Percentiles rank a stretch among this genome's conserved stretches.
Evolutionary conservation across 2,113 vertebrate genomes (phyloP).

Genomic region (Mionectes macconnelli): DNA sequence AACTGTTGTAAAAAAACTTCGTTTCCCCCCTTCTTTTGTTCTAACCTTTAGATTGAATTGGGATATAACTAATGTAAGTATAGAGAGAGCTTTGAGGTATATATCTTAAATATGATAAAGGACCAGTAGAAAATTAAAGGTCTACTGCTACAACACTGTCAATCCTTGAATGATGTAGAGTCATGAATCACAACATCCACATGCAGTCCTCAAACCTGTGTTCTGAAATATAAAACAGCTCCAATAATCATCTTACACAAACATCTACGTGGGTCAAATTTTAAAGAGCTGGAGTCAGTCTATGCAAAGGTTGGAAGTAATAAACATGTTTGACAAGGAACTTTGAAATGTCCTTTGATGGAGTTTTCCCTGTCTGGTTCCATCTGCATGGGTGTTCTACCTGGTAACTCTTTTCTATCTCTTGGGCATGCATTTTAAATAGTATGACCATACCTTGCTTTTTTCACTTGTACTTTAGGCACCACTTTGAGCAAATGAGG

Average conservation of each 20-base stretch:
- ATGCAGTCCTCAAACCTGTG: not conserved
- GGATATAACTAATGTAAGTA: not conserved
- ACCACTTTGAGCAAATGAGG: not conserved
- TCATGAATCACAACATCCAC: not conserved
- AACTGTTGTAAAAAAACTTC: not conserved
- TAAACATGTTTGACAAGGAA: not conserved
- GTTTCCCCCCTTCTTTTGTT: not conserved
- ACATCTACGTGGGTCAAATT: not conserved
- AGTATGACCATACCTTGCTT: not conserved
- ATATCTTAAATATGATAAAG: not conserved
- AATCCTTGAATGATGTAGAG: not conserved
- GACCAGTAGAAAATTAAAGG: not conserved
- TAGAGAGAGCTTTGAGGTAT: not conserved
- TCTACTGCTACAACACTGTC: not conserved
- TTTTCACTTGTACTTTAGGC: not conserved
- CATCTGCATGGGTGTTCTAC: not conserved
- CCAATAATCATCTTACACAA: not conserved
- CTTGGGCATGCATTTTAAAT: fast-evolving
- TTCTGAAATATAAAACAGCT: not conserved
- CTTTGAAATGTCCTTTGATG: not conserved
- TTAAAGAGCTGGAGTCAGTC: not conserved
- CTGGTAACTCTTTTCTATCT: not conserved
- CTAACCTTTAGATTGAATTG: not conserved
- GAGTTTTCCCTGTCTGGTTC: not conserved
- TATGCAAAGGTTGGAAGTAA: not conserved